These are phyloP conservation scores for Drosophila rhopaloa DNA, from an alignment of 1,140 invertebrate genomes.

Conservation along the genomic window DNA sequence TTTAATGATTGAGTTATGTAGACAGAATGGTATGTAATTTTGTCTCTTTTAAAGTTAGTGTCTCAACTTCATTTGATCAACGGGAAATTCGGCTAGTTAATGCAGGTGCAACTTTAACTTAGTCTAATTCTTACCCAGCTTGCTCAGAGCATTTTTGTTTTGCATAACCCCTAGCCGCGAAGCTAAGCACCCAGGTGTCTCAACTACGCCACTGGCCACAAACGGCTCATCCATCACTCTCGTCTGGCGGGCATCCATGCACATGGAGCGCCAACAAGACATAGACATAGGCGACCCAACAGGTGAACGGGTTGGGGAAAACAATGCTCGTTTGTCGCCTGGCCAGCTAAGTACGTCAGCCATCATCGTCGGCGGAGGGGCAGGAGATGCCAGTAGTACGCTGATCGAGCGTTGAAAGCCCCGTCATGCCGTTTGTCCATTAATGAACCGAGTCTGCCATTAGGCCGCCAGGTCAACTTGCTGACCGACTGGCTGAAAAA, in stretches of 20 bases:
- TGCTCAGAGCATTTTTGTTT: conserved; percentile 11
- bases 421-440: conserved; percentile 65
- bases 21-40: conserved; percentile 28
- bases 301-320: conserved; percentile 23
- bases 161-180: conserved; percentile 17
- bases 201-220: conserved; percentile 26
- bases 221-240: conserved; percentile 58
- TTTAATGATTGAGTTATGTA: conserved; percentile 13
- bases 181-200: neutral
- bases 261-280: conserved; percentile 17
- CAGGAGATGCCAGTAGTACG: neutral
- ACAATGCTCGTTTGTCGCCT: conserved; percentile 64
- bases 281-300: neutral
- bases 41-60: neutral
- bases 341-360: conserved; percentile 29
- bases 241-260: conserved; percentile 14
- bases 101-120: neutral
- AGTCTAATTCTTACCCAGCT: conserved; percentile 22
- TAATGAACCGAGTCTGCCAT: conserved; percentile 66
- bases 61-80: neutral
- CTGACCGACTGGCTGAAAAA: conserved; percentile 9
- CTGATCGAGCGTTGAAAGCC: conserved; percentile 48
- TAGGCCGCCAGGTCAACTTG: conserved; percentile 40
- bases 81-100: neutral
- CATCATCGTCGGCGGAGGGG: neutral